Conservation (phyloP, 2,888 invertebrate genomes). For the Thereva nobilitata region DNA sequence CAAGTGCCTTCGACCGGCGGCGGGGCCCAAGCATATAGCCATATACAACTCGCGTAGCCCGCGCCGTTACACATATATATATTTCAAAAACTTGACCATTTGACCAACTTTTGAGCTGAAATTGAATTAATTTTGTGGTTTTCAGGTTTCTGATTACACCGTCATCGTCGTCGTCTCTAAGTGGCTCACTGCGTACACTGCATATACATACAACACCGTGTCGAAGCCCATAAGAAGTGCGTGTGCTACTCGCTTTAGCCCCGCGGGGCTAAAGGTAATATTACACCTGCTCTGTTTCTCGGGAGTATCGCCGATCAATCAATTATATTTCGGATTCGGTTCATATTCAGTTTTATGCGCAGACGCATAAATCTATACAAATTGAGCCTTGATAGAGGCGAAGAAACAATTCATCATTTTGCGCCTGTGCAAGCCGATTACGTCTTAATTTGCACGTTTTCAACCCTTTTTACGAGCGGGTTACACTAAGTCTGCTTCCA, state of each 20-base stretch:
- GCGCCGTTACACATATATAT: no score
- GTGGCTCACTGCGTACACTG: not conserved
- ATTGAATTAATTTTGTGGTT: constrained; percentile 31
- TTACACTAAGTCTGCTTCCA: not conserved
- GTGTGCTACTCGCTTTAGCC: no score
- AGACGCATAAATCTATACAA: not conserved
- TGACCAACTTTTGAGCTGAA: constrained; percentile 22
- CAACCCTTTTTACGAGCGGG: constrained; percentile 7
- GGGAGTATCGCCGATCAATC: no score
- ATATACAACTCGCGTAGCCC: not conserved
- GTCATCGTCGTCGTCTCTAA: constrained; percentile 1
- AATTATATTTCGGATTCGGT: not conserved
- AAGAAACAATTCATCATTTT: constrained; percentile 11
- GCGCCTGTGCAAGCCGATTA: constrained; percentile 20
- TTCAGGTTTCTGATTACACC: constrained; percentile 27
- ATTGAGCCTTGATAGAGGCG: not conserved
- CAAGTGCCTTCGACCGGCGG: constrained; percentile 5
- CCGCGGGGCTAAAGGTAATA: no score
- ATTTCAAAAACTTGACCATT: no score
- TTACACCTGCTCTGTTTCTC: no score
- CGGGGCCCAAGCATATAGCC: constrained; percentile 13
- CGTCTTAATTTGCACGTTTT: constrained; percentile 20
- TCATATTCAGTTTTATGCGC: constrained; percentile 6
- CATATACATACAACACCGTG: not conserved
- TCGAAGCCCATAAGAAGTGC: not conserved